A percentile compares a stretch with the other conserved stretches of the same genome.
Conservation (phyloP, 2,113 vertebrate species). For the Ellobius talpinus region DNA sequence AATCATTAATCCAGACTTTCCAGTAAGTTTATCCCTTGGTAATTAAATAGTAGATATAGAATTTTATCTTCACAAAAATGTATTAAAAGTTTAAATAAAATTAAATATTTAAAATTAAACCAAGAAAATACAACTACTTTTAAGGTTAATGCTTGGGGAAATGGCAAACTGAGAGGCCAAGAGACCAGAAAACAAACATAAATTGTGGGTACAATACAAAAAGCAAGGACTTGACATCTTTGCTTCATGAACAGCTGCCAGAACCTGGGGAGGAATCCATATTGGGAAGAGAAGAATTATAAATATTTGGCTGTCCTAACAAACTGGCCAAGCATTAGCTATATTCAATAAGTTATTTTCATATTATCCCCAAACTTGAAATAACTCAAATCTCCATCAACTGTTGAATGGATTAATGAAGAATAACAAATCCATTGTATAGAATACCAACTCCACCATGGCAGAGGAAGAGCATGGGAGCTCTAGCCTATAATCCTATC, state of each 20-base stretch:
- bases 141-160: not conserved
- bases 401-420: not conserved
- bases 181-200: not conserved
- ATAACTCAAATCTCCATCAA: not conserved
- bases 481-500: not conserved
- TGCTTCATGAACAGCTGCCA: not conserved
- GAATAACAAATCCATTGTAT: too few species aligned
- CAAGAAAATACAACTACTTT: not conserved
- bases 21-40: not conserved
- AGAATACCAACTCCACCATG: not conserved
- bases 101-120: not conserved
- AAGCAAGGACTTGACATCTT: not conserved
- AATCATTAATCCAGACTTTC: not conserved
- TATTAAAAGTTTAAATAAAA: not conserved
- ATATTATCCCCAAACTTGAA: not conserved
- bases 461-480: too few species aligned
- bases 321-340: not conserved
- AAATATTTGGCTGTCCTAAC: not conserved
- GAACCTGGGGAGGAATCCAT: not conserved
- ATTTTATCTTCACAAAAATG: not conserved
- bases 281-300: not conserved
- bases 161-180: not conserved
- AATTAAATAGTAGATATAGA: constrained; percentile 5
- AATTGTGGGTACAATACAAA: not conserved
- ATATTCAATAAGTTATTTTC: not conserved